Evolutionary conservation across 2,797 vertebrate genomes (phyloP).

Genomic region (Rhynchonycteris naso): DNA sequence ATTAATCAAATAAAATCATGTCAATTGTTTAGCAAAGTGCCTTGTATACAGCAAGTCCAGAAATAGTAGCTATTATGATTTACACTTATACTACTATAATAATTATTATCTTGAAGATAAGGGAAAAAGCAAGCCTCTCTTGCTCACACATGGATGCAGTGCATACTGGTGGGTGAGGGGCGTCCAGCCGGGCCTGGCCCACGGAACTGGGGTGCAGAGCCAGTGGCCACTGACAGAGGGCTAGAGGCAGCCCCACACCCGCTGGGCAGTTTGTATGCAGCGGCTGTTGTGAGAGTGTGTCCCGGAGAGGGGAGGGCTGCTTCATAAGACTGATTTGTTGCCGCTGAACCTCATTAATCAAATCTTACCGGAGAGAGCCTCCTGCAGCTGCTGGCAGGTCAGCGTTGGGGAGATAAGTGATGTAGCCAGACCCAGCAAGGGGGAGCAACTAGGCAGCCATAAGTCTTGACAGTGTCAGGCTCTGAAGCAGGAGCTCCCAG

Average conservation of each 20-base stretch:
- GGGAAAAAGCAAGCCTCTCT: not conserved
- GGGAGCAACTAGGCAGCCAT: constrained; percentile 70
- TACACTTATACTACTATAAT: not conserved
- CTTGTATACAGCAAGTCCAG: not conserved
- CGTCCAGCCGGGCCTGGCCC: not conserved
- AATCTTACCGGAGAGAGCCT: constrained; percentile 73
- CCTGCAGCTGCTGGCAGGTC: constrained; percentile 79
- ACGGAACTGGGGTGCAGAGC: not conserved
- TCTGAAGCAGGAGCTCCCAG: constrained; percentile 42
- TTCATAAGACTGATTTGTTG: constrained; percentile 80
- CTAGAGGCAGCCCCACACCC: constrained; percentile 62
- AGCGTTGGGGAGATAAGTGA: constrained; percentile 73
- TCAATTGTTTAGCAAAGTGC: not conserved
- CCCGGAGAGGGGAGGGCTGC: constrained; percentile 65
- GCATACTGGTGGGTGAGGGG: not conserved
- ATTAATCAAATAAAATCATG: not conserved
- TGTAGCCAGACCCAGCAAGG: constrained; percentile 73
- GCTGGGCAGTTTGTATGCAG: constrained; percentile 63
- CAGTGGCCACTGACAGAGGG: not conserved
- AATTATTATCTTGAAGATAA: constrained; percentile 32
- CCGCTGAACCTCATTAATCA: constrained; percentile 79
- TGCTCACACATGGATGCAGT: not conserved
- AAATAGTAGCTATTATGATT: not conserved
- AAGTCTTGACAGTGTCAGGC: constrained; percentile 76
- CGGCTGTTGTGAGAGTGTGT: constrained; percentile 28